Evolutionary conservation across 2,888 invertebrate species (phyloP).

Genomic region (Aproaerema taeniolella): DNA sequence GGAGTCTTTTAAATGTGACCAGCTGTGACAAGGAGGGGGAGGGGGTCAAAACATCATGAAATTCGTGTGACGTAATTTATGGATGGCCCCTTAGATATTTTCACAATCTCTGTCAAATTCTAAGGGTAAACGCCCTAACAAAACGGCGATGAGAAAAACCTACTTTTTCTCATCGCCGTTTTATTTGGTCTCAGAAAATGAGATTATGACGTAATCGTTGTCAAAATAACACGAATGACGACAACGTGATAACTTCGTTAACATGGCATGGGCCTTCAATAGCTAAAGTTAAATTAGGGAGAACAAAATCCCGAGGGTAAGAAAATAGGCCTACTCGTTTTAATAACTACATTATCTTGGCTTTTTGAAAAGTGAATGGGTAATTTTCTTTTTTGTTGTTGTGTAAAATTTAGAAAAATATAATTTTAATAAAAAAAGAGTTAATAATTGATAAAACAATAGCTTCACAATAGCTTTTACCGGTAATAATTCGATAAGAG

Average conservation of each 20-base stretch:
- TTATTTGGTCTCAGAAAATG: not conserved
- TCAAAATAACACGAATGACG: slow-evolving; percentile 37
- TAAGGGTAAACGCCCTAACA: too few relatives aligned
- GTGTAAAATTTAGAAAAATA: slow-evolving; percentile 11
- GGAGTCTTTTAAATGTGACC: too few relatives aligned
- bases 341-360: slow-evolving; percentile 27
- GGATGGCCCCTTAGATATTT: too few relatives aligned
- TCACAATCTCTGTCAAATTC: too few relatives aligned
- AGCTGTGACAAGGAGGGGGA: too few relatives aligned
- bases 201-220: slow-evolving; percentile 24
- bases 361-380: slow-evolving; percentile 12
- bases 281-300: slow-evolving; percentile 68
- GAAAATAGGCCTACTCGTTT: slow-evolving; percentile 38
- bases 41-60: too few relatives aligned
- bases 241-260: slow-evolving; percentile 52
- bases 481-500: too few relatives aligned
- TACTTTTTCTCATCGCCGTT: not conserved
- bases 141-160: too few relatives aligned
- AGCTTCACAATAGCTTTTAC: too few relatives aligned
- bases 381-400: slow-evolving; percentile 10
- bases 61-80: too few relatives aligned
- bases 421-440: too few relatives aligned
- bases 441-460: too few relatives aligned
- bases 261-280: slow-evolving; percentile 60
- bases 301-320: slow-evolving; percentile 45